A percentile compares a stretch with the other conserved stretches of the same genome.
phyloP scores from a whole-genome alignment of 2,113 vertebrate genomes.

The Microtus pennsylvanicus region DNA sequence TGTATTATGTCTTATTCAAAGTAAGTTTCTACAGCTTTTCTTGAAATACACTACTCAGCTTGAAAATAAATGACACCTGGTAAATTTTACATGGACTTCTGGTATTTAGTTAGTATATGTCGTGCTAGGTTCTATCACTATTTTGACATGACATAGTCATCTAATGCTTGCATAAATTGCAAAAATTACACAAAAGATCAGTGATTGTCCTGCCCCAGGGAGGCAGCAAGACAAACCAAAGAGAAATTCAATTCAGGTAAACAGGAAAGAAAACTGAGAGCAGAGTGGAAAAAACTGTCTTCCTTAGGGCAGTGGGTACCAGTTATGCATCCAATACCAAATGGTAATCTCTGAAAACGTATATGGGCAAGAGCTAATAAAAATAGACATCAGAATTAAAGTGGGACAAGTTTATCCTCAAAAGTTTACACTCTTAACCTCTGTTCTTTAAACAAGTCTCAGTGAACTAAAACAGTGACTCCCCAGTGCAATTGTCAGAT shows the following conservation, averaged over 20 bases:
- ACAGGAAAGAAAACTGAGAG: slow-evolving; percentile 5
- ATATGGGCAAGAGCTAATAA: neutral
- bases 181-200: neutral
- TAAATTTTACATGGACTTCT: neutral
- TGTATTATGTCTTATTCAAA: slow-evolving; percentile 4
- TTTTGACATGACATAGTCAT: too few relatives aligned
- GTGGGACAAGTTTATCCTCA: neutral
- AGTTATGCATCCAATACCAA: neutral
- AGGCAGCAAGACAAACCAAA: neutral
- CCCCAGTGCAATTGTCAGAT: neutral
- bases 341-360: neutral
- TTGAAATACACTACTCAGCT: neutral
- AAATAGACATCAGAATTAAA: neutral
- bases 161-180: neutral
- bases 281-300: neutral
- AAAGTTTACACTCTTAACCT: neutral
- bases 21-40: neutral
- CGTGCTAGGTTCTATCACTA: too few relatives aligned
- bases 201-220: neutral
- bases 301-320: neutral
- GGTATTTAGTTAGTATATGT: too few relatives aligned
- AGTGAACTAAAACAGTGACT: neutral
- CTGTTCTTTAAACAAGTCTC: neutral
- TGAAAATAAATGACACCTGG: slow-evolving; percentile 9
- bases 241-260: neutral